These are phyloP conservation scores for Bryconaethiops microstoma DNA, from an alignment of 2,797 vertebrate genomes.

Conservation along the genomic window DNA sequence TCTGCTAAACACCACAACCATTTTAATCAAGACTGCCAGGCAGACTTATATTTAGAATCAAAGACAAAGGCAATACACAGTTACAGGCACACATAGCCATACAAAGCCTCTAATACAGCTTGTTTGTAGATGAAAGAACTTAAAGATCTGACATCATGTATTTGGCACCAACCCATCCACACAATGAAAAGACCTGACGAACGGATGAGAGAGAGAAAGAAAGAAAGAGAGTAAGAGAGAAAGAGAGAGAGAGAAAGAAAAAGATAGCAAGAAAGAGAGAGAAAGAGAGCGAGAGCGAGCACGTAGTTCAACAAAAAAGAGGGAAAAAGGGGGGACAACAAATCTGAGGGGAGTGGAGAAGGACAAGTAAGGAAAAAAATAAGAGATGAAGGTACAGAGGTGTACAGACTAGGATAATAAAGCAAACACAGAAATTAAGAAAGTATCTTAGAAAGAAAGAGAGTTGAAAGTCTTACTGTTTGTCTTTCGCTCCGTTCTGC, in stretches of 20 bases:
- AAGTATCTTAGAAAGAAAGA: not conserved
- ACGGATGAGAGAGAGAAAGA: not conserved
- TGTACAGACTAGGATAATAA: not conserved
- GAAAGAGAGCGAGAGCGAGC: not conserved
- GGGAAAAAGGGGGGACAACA: too few species aligned
- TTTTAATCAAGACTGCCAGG: constrained; percentile 33
- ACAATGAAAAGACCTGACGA: constrained; percentile 19
- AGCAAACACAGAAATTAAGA: not conserved
- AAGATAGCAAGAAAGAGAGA: not conserved
- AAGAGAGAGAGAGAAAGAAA: not conserved
- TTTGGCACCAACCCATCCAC: constrained; percentile 16
- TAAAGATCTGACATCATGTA: constrained; percentile 6
- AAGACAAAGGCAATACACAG: constrained; percentile 24
- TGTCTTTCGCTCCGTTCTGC: constrained; percentile 79
- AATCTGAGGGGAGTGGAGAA: not conserved
- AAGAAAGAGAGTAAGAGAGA: not conserved
- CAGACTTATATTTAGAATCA: constrained; percentile 26
- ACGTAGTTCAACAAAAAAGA: too few species aligned
- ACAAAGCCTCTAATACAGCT: constrained; percentile 5
- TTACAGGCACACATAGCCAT: constrained; percentile 3
- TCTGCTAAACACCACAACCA: constrained; percentile 72
- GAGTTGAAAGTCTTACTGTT: constrained; percentile 69
- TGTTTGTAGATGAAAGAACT: constrained; percentile 3
- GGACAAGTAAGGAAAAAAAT: not conserved
- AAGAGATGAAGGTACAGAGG: not conserved